Base-by-base conservation (phyloP, 2,888 invertebrate genomes). In the Polydrusus pterygomalis region DNA sequence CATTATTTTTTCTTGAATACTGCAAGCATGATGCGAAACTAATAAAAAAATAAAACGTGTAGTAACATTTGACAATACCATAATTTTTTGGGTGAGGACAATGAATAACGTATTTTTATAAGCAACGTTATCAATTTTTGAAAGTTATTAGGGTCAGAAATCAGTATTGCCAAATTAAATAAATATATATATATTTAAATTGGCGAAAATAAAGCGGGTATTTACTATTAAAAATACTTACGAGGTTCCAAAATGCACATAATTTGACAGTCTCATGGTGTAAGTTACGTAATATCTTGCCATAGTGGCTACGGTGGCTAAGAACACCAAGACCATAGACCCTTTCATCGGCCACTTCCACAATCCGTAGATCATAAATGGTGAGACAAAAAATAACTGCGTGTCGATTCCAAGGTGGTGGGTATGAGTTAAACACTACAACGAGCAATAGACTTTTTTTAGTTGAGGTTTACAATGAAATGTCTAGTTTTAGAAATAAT, bases 401-500 rank as follows among this genome's bases (percentile, higher is more conserved):
- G 92, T 93, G 81, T 93, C 93, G 77, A 93, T 93, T 43, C 93
- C 93, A 64, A 93, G 82, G 82, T 93, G 93, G 85, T 93, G 93
- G 0, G 93, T 93, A 79, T 93, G 93, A 0, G 93, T 93, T 20
- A 93, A 86, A 82, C 93, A 93, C 92, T 92, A 83, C 74, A 88
- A 89, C 8, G n/a, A 13, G n/a, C 40, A 40, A 25, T 25, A 25
- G 1, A n/a, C 5, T 25, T 25, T 25, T 25, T 25, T 25, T 25
- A 25, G 25, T 25, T 25, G 5, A 5, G 25, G 25, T 25, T 25
- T n/a, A n/a, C n/a, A n/a, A n/a, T n/a, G n/a, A n/a, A n/a, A n/a
- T n/a, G n/a, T n/a, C n/a, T n/a, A n/a, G n/a, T n/a, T n/a, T n/a
- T n/a, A n/a, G n/a, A n/a, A n/a, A n/a, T n/a, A n/a, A n/a, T n/a